phyloP scores from a whole-genome alignment of 2,113 vertebrate species.

The Bujurquina vittata region DNA sequence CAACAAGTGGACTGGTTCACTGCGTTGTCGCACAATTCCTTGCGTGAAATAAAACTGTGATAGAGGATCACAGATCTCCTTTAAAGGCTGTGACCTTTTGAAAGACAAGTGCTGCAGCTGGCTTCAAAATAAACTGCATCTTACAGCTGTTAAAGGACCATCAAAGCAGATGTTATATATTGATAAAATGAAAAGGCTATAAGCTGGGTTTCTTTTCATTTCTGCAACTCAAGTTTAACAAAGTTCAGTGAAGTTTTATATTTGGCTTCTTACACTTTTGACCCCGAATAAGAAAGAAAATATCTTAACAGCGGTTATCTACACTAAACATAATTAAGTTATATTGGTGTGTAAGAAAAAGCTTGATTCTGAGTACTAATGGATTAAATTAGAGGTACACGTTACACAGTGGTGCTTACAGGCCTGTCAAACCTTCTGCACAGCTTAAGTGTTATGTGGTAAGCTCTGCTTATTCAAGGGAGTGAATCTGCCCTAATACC shows the following conservation, averaged over 20 bases:
- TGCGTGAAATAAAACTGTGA: constrained; percentile 22
- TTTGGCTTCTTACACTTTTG: neutral
- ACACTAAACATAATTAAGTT: neutral
- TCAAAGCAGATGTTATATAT: constrained; percentile 24
- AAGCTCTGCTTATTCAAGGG: constrained; percentile 18
- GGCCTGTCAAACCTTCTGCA: neutral
- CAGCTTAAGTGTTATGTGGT: constrained; percentile 13
- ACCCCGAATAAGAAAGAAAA: neutral
- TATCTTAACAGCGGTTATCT: neutral
- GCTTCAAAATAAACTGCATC: constrained; percentile 23
- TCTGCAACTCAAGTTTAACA: neutral
- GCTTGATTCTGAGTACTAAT: neutral
- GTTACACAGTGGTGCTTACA: neutral
- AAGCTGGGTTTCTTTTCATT: neutral
- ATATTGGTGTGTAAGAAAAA: neutral
- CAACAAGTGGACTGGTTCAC: neutral
- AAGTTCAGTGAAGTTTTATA: neutral
- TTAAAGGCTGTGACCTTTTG: constrained; percentile 48
- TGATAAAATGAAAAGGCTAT: neutral
- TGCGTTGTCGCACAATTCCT: neutral
- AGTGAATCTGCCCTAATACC: constrained; percentile 47
- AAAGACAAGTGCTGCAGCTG: constrained; percentile 23
- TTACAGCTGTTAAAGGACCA: neutral
- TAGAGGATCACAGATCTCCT: constrained; percentile 12
- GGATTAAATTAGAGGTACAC: neutral